phyloP scores from a whole-genome alignment of 2,797 vertebrate species.

The Lepus oiostolus region DNA sequence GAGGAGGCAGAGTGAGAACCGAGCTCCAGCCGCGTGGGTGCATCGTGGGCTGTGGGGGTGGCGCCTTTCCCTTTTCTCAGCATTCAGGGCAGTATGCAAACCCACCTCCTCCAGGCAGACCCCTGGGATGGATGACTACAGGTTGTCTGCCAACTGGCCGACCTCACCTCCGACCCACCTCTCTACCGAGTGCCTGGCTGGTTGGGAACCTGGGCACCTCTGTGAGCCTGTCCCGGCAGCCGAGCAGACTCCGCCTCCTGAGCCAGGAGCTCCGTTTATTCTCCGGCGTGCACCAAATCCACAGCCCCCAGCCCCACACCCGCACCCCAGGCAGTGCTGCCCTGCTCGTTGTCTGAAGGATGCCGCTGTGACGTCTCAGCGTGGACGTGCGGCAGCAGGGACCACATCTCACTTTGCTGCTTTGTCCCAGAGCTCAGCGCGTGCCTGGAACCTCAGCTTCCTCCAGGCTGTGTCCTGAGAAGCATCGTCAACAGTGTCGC shows the following conservation, averaged over 20 bases:
- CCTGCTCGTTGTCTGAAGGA: not conserved
- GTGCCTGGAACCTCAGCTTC: rapidly evolving
- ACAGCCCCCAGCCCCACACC: too few relatives aligned
- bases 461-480: too few relatives aligned
- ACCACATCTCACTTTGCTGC: not conserved
- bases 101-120: not conserved
- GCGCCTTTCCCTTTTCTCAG: not conserved
- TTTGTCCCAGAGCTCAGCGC: not conserved
- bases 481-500: too few relatives aligned
- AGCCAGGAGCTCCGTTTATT: not conserved
- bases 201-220: not conserved
- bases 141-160: too few relatives aligned
- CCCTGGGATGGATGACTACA: not conserved
- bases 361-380: not conserved
- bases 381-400: not conserved
- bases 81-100: not conserved
- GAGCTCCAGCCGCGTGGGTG: not conserved
- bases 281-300: not conserved
- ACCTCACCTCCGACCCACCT: not conserved
- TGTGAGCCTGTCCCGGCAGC: not conserved
- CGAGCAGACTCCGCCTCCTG: not conserved
- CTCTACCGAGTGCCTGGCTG: not conserved
- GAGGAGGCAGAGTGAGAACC: not conserved
- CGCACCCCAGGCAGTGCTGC: not conserved
- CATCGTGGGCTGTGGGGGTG: not conserved